A percentile compares a stretch with the other conserved stretches of the same genome.
Evolutionary conservation across 1,140 invertebrate species (phyloP).

Genomic region (Calycopis cecrops): DNA sequence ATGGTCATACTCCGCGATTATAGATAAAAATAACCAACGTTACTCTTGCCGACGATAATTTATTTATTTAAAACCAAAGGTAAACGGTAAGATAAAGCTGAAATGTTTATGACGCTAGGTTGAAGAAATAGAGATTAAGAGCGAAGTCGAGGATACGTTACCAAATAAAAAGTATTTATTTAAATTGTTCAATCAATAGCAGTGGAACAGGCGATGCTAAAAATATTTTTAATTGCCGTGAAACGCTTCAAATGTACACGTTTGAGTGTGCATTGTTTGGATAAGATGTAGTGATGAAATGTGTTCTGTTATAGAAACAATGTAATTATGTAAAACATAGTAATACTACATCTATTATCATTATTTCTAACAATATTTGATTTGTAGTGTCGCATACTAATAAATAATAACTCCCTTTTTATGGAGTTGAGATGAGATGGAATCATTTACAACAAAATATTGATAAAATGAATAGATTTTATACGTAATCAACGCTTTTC

Average conservation of each 20-base stretch:
- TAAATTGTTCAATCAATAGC: constrained; percentile 18
- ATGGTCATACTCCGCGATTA: constrained; percentile 71
- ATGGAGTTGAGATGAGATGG: no score
- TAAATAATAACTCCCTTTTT: no score
- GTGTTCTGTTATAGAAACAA: no score
- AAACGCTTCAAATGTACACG: not conserved
- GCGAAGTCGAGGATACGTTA: constrained; percentile 25
- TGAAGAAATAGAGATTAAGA: constrained; percentile 43
- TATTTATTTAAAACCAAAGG: constrained; percentile 49
- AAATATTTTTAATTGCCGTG: not conserved
- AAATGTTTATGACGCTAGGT: constrained; percentile 43
- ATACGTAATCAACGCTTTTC: no score
- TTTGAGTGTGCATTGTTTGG: no score
- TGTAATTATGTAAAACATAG: no score
- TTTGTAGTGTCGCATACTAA: no score
- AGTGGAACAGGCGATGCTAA: constrained; percentile 8
- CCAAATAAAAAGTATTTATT: constrained; percentile 25
- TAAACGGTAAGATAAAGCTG: constrained; percentile 41
- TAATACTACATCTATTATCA: no score
- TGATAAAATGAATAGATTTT: no score
- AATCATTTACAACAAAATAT: no score
- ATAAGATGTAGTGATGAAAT: no score
- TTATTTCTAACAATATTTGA: no score
- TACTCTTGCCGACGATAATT: constrained; percentile 53
- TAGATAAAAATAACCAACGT: constrained; percentile 68